Evolutionary conservation across 2,113 vertebrate genomes (phyloP).

Genomic region (Donacobius atricapilla): DNA sequence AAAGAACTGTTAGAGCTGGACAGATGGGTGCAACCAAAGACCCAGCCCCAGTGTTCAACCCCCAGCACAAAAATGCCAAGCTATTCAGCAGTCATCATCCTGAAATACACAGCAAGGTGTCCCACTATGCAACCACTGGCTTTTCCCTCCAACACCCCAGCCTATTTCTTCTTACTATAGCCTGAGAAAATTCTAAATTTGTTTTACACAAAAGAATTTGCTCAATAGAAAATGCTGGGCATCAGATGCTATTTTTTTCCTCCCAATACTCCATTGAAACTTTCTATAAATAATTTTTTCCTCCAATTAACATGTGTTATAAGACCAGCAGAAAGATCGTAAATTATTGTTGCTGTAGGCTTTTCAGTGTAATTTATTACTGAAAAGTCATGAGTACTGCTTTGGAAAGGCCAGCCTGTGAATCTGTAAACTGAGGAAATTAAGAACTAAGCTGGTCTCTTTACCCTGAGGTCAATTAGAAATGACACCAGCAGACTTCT

Average conservation of each 20-base stretch:
- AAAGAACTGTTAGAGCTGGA: not conserved
- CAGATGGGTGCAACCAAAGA: not conserved
- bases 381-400: not conserved
- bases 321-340: constrained; percentile 30
- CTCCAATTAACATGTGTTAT: constrained; percentile 35
- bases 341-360: constrained; percentile 31
- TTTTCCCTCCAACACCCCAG: not conserved
- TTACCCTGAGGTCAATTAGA: constrained; percentile 61
- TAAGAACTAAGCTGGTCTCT: constrained; percentile 42
- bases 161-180: not conserved
- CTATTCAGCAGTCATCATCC: not conserved
- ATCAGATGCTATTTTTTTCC: not conserved
- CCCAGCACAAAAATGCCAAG: fast-evolving
- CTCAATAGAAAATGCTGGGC: not conserved
- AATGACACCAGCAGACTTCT: constrained; percentile 60
- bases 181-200: not conserved
- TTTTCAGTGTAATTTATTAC: constrained; percentile 54
- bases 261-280: not conserved
- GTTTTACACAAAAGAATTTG: not conserved
- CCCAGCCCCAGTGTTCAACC: not conserved
- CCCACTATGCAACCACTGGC: not conserved
- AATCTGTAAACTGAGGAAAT: constrained; percentile 58
- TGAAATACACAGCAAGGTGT: not conserved
- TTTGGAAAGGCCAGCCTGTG: constrained; percentile 47
- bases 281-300: constrained; percentile 19